Evolutionary conservation across 2,797 vertebrate genomes (phyloP).

Genomic region (Eremophila alpestris): DNA sequence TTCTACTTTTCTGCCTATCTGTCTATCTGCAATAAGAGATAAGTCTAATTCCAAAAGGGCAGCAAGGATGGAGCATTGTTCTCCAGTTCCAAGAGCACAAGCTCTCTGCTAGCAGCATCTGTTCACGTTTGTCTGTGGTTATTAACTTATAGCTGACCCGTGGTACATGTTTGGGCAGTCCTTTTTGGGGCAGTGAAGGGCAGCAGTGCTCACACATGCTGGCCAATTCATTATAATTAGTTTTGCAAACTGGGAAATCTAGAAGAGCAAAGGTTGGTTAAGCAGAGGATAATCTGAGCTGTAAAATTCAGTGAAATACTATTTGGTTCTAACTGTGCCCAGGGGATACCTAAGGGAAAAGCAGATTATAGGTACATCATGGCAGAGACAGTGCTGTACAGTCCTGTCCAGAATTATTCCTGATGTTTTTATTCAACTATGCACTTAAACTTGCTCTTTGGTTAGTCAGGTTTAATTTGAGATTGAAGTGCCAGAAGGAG

Average conservation of each 20-base stretch:
- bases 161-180: neutral
- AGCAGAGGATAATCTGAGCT: neutral
- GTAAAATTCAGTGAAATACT: neutral
- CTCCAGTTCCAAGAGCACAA: neutral
- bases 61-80: neutral
- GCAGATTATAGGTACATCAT: neutral
- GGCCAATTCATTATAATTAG: slow-evolving; percentile 16
- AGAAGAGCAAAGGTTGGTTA: slow-evolving; percentile 29
- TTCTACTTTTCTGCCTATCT: neutral
- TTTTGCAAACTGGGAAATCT: slow-evolving; percentile 39
- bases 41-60: neutral
- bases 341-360: neutral
- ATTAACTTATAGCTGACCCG: neutral
- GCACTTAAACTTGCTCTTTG: neutral
- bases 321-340: neutral
- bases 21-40: neutral
- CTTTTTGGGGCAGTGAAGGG: neutral
- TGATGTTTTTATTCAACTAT: neutral
- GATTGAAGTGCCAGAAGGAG: neutral
- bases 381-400: neutral
- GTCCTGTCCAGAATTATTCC: neutral
- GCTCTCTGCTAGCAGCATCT: neutral
- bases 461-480: neutral
- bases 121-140: neutral
- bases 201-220: neutral